Evolutionary conservation across 2,797 vertebrate species (phyloP), one percentile per base, ranked within the genome.

Genomic region (Danio aesculapii): DNA sequence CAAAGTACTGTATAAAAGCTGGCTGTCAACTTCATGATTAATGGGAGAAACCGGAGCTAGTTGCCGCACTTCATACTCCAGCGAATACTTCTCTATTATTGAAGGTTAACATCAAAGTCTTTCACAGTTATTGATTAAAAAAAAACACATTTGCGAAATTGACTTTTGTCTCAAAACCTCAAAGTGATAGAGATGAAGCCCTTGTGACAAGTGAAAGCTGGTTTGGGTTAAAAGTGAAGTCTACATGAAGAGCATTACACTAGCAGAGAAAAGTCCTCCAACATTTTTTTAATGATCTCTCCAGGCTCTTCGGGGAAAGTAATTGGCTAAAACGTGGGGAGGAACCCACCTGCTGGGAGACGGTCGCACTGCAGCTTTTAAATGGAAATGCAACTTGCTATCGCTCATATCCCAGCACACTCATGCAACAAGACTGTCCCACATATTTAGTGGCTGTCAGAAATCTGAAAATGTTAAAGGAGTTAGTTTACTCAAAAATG

Each of bases 311-410:
- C 63, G 76, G 19, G 86, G 85, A 84, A 84, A 77, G 85, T 91
- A 92, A 94, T 90, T 92, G 89, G 85, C 83, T 89, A 85, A 90
- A 91, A 91, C 70, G 79, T 90, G 88, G 84, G 67, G 49, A 76
- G 82, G 84, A 77, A 87, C 73, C 87, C 88, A 86, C 89, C 91
- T 88, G 89, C 85, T 89, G 88, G 84, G 61, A 59, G 82, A 76
- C 70, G 69, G 84, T 75, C 88, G 85, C 84, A 87, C 87, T 86
- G 69, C 75, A 68, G 78, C 81, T 86, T 87, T 89, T 83, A 86
- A 86, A 90, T 86, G 79, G 76, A 88, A 89, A 90, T 70, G 75
- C 47, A 81, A 75, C 46, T 81, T 76, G 75, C 14, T 70, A 84
- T 88, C 61, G 79, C 52, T 81, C 64, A 77, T 77, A 66, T 30